Evolutionary conservation across 2,113 vertebrate genomes (phyloP), one percentile per base, ranked within the genome.

Genomic region (Passer montanus): DNA sequence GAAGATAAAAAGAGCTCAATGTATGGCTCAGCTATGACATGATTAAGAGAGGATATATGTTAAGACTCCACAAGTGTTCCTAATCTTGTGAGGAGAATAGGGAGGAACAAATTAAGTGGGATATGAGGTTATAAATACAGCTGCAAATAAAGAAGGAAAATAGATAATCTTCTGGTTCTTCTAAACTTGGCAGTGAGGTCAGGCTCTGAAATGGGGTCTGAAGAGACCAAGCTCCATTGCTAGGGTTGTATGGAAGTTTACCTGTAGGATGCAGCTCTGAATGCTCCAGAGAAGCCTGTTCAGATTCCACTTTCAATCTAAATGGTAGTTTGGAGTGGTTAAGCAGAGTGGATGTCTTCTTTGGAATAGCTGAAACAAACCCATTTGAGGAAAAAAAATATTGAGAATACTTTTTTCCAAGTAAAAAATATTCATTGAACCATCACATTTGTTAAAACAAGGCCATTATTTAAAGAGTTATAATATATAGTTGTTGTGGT

Each of bases 1-100:
- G 56, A 89, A 95, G 94, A 95, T 91, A 81, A 94, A 94, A 95
- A 84, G 74, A 93, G 26, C 46, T 87, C 50, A 72, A 37, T 84
- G 33, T 64, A 64, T 47, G 52, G 60, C 37, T 95, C 60, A 88
- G 46, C 60, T 79, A 93, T 53, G 68, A 64, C 66, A 56, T 91
- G 94, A 96, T 93, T 95, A 86, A 92, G 87, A 88, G 41, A 88
- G 31, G 53, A 81, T 93, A 19, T 64, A 64, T 73, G 58, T 60
- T 91, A 92, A 91, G 74, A n/a, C 64, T 87, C 80, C 52, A 73
- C 52, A 95, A 94, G 58, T 70, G 53, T 80, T 95, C 83, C 77
- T 92, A 76, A 84, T 72, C 81, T 92, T 81, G 31, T 94, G 43
- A 79, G 49, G 64, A 96, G 60, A 90, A 81, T 67, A 26, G 31